Evolutionary conservation across 2,113 vertebrate species (phyloP).

Genomic region (Quiscalus mexicanus): DNA sequence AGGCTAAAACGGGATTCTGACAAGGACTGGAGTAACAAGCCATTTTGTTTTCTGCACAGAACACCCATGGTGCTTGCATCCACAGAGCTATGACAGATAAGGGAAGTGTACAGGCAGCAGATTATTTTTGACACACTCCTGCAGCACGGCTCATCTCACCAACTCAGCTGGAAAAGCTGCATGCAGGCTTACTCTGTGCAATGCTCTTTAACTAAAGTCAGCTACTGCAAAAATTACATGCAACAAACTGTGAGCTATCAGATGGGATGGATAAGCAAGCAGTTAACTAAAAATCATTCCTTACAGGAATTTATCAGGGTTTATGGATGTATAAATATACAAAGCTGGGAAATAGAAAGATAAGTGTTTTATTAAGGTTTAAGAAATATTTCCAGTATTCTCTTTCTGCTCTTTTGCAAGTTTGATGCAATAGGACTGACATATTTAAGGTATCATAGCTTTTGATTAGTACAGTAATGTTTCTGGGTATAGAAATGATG

Average conservation of each 20-base stretch:
- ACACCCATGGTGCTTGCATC: not conserved
- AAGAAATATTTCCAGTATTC: not conserved
- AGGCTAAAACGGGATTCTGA: not conserved
- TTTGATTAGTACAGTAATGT: not conserved
- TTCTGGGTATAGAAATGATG: not conserved
- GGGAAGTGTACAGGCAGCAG: not conserved
- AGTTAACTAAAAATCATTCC: not conserved
- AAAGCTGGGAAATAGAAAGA: not conserved
- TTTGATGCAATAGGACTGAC: not conserved
- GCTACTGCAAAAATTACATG: not conserved
- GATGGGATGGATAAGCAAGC: not conserved
- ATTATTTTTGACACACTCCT: constrained; percentile 17
- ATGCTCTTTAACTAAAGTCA: not conserved
- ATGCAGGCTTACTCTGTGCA: not conserved
- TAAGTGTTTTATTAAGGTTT: not conserved
- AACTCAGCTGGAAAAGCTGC: constrained; percentile 15
- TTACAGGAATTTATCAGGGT: not conserved
- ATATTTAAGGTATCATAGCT: not conserved
- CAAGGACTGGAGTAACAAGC: not conserved
- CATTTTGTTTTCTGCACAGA: not conserved
- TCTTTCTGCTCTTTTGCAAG: not conserved
- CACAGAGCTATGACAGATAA: not conserved
- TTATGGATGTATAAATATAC: not conserved
- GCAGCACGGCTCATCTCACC: not conserved
- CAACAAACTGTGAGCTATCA: not conserved